Evolutionary conservation across 1,140 invertebrate species (phyloP).

Genomic region (Intoshia linei): DNA sequence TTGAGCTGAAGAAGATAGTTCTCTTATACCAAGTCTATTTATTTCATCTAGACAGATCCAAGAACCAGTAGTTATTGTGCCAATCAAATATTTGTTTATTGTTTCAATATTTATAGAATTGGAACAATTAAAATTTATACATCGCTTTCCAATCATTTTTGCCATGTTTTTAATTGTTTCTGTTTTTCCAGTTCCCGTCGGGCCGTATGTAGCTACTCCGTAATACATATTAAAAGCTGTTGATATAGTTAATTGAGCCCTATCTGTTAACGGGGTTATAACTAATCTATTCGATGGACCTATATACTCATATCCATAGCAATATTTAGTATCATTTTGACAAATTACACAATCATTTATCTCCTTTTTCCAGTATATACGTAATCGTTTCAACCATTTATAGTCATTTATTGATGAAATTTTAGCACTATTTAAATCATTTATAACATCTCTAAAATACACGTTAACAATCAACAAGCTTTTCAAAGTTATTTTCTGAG

Average conservation of each 20-base stretch:
- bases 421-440: not conserved
- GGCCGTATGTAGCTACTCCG: constrained; percentile 25
- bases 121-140: not conserved
- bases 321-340: constrained; percentile 16
- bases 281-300: constrained; percentile 22
- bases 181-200: constrained; percentile 21
- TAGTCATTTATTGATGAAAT: not conserved
- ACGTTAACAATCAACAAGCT: too few relatives aligned
- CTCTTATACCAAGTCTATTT: constrained; percentile 54
- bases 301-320: constrained; percentile 23
- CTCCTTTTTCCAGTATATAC: not conserved
- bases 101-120: not conserved
- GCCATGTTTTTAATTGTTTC: constrained; percentile 40
- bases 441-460: too few relatives aligned
- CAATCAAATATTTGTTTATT: not conserved
- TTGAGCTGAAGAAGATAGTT: constrained; percentile 36
- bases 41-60: constrained; percentile 70
- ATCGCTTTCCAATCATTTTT: constrained; percentile 23
- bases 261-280: constrained; percentile 22
- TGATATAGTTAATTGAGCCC: constrained; percentile 17
- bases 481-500: too few relatives aligned
- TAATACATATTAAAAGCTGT: constrained; percentile 45
- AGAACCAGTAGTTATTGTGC: constrained; percentile 29
- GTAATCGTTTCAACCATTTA: not conserved
- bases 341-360: constrained; percentile 4